Evolutionary conservation across 1,140 invertebrate genomes (phyloP), one percentile per base, ranked within the genome.

Genomic region (Lethrus apterus): DNA sequence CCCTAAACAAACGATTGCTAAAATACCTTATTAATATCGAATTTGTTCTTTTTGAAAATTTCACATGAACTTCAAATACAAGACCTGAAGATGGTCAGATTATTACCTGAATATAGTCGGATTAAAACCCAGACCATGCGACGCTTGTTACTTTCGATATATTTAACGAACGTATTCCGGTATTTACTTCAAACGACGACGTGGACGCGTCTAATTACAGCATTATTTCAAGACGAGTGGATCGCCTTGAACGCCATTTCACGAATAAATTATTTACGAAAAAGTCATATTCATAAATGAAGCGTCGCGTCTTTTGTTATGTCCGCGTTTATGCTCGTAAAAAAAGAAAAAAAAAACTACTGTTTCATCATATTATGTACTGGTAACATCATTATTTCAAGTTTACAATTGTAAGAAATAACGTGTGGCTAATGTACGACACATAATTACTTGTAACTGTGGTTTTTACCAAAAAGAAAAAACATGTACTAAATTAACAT

Each of bases 191-290:
- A 10, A 14, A 1, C 10, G 5, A 21, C 19, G 20, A 2, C 20
- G 18, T 23, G 20, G 19, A 14, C 1, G 17, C 11, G 18, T 38
- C 18, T 21, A 38, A 38, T 38, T 38, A 38, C 24, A 38, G 35
- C n/a, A n/a, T n/a, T 38, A 38, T 19, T 38, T 38, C n/a, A 38
- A 38, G 35, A 38, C 24, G 35, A 38, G 35, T 21, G 35, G 35
- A 21, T 38, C 24, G 35, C 35, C 35, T 38, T 38, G 35, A 38
- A 38, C 13, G 10, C 24, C 24, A 38, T 38, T 38, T 36, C 24
- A 38, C 24, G 35, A 38, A 38, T 38, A 38, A 5, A 38, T 38
- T 38, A 38, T 5, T 11, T 18, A n/a, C 19, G 7, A 38, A 38
- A 38, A 38, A 38, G 35, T 18, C 14, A 38, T 21, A 38, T n/a